Evolutionary conservation across 2,888 invertebrate species (phyloP), one percentile per base, ranked within the genome.

Genomic region (Flexamia atlantica): DNA sequence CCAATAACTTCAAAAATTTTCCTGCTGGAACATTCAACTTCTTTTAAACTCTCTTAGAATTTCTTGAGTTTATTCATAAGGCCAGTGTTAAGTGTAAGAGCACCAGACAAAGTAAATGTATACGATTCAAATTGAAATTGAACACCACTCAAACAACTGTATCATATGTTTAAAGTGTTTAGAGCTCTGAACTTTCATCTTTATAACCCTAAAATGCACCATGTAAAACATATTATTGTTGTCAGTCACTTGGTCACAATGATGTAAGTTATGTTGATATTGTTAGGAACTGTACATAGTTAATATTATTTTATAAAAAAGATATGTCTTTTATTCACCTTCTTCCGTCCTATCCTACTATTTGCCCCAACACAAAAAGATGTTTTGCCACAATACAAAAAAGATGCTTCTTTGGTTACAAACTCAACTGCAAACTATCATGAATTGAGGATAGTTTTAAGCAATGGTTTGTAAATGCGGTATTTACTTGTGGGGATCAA

Each of bases 301-400:
- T 68, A 82, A 82, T 82, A 82, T 82, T 82, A 82, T 82, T 82
- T 82, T 82, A 82, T 82, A 82, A 42, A n/a, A 68, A 42, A 81
- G 2, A 2, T 28, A 9, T 17, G 32, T n/a, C n/a, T 79, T 79
- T 53, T 20, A 79, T 79, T 79, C 57, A 20, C 30, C 79, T n/a
- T 50, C n/a, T 76, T 40, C 68, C 30, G 7, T 57, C 57, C 57
- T 23, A n/a, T n/a, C n/a, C n/a, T n/a, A n/a, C n/a, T n/a, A n/a
- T n/a, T n/a, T n/a, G n/a, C n/a, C n/a, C n/a, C n/a, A n/a, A n/a
- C n/a, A n/a, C n/a, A n/a, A n/a, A n/a, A n/a, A n/a, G n/a, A n/a
- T n/a, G n/a, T n/a, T n/a, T n/a, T n/a, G n/a, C n/a, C n/a, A n/a
- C n/a, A n/a, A n/a, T n/a, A n/a, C n/a, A n/a, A n/a, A n/a, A n/a